These are phyloP conservation scores for Cinclus mexicanus DNA, from an alignment of 2,113 vertebrate genomes.

Conservation along the genomic window DNA sequence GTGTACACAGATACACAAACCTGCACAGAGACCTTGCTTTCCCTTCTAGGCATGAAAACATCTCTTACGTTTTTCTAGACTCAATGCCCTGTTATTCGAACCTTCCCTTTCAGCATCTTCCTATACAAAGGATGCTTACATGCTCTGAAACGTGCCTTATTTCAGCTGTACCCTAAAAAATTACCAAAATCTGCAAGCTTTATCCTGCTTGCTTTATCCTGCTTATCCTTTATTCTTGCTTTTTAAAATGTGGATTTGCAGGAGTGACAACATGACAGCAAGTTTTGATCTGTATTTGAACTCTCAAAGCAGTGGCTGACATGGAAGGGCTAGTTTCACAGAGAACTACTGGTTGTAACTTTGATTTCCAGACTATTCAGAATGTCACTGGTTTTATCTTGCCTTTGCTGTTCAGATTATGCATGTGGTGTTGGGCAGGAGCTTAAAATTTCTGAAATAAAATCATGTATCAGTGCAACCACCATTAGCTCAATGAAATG, in stretches of 20 bases:
- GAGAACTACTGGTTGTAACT: background rate
- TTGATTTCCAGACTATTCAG: background rate
- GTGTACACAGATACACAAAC: background rate
- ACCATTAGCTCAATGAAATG: background rate
- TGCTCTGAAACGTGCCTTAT: background rate
- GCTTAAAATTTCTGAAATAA: background rate
- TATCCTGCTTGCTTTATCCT: background rate
- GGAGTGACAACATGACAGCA: background rate
- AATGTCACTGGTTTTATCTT: background rate
- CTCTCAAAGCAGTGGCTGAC: background rate
- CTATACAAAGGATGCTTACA: rapidly evolving
- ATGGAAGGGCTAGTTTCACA: background rate
- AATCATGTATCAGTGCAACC: rapidly evolving
- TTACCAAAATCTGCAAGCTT: background rate
- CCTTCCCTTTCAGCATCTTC: background rate
- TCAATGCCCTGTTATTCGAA: background rate
- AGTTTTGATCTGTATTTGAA: background rate
- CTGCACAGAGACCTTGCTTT: background rate
- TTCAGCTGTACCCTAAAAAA: background rate
- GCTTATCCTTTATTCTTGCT: background rate
- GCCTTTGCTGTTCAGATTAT: background rate
- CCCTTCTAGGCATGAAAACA: background rate
- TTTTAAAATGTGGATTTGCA: background rate
- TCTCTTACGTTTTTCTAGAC: rapidly evolving
- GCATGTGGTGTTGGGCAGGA: background rate